Conservation (phyloP, 2,113 vertebrate species). For the Epinephelus cyanopodus region DNA sequence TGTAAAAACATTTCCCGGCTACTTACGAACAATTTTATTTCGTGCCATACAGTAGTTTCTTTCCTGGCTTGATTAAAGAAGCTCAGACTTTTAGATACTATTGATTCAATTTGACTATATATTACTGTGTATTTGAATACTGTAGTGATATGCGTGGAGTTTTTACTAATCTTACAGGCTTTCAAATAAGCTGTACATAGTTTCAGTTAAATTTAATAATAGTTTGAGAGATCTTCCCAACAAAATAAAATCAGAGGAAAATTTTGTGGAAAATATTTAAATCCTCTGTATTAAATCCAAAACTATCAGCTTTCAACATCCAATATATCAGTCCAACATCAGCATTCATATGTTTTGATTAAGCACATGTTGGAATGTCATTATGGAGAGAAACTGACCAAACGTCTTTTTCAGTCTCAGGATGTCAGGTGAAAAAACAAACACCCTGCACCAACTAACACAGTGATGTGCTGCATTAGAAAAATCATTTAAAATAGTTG, state of each 20-base stretch:
- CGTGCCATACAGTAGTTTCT: too few relatives aligned
- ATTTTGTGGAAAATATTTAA: not conserved
- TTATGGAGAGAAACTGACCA: slow-evolving; percentile 40
- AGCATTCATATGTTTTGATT: slow-evolving; percentile 20
- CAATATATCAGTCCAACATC: not conserved
- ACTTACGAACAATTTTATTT: too few relatives aligned
- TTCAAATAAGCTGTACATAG: not conserved
- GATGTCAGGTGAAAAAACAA: slow-evolving; percentile 49
- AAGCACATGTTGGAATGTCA: slow-evolving; percentile 14
- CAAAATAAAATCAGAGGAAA: not conserved
- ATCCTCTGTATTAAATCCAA: not conserved
- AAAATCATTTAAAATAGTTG: slow-evolving; percentile 33
- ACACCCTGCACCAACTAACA: slow-evolving; percentile 64
- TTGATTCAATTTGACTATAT: not conserved
- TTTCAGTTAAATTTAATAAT: not conserved
- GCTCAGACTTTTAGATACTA: not conserved
- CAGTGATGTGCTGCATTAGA: slow-evolving; percentile 50
- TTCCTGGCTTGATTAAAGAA: not conserved
- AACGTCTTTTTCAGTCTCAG: not conserved
- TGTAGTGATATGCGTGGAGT: not conserved
- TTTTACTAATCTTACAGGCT: not conserved
- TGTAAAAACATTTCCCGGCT: not conserved
- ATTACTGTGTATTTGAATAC: not conserved
- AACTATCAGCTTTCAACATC: slow-evolving; percentile 4
- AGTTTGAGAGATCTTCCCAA: not conserved